phyloP scores from a whole-genome alignment of 2,797 vertebrate genomes.

The Paedocypris micromegethes region DNA sequence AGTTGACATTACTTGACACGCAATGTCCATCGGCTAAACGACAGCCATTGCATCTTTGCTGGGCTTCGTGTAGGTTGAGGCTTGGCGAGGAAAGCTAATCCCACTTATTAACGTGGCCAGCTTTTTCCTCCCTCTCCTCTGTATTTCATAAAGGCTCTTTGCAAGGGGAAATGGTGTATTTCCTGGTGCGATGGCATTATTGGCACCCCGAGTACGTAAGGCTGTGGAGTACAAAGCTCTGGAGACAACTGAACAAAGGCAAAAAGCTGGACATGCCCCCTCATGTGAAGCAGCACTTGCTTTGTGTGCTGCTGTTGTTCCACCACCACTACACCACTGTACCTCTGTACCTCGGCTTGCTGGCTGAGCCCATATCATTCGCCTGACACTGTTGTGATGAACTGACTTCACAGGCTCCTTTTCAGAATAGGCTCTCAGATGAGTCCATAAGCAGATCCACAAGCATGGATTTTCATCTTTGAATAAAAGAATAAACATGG shows the following conservation, averaged over 20 bases:
- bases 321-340: constrained; percentile 62
- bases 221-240: constrained; percentile 28
- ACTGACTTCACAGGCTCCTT: too few species aligned
- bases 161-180: not conserved
- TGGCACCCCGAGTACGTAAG: not conserved
- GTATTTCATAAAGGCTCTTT: not conserved
- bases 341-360: not conserved
- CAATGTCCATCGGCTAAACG: not conserved
- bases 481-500: too few species aligned
- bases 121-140: not conserved
- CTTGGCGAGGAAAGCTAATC: constrained; percentile 9
- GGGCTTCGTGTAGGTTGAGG: constrained; percentile 2
- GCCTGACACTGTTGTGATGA: too few species aligned
- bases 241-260: constrained; percentile 50
- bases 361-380: too few species aligned
- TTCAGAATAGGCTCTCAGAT: too few species aligned
- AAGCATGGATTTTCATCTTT: too few species aligned
- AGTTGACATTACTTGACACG: constrained; percentile 6
- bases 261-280: constrained; percentile 50
- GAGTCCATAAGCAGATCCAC: too few species aligned
- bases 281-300: constrained; percentile 58
- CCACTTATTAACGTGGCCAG: not conserved
- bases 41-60: not conserved
- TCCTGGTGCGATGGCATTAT: constrained; percentile 5
- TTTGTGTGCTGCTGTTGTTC: constrained; percentile 69